Evolutionary conservation across 2,797 vertebrate species (phyloP).

Genomic region (Semaprochilodus insignis): DNA sequence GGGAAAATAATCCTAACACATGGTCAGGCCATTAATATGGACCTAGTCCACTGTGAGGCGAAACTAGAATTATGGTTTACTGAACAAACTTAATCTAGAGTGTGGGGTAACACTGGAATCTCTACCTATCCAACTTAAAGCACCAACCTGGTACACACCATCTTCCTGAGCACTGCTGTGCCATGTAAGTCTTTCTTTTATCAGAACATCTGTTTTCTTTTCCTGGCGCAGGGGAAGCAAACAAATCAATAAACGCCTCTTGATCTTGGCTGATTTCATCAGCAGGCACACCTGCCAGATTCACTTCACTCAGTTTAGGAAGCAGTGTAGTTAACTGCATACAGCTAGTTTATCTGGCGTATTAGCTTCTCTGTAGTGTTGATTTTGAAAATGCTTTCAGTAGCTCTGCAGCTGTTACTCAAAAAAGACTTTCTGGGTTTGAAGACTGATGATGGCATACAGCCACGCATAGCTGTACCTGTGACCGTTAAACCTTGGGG

Average conservation of each 20-base stretch:
- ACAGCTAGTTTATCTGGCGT: not conserved
- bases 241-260: constrained; percentile 25
- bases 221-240: constrained; percentile 35
- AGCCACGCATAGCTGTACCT: not conserved
- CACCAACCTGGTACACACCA: constrained; percentile 6
- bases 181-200: constrained; percentile 45
- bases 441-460: not conserved
- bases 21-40: constrained; percentile 34
- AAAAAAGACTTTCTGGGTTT: not conserved
- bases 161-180: constrained; percentile 36
- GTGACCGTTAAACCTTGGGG: not conserved
- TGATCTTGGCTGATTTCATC: constrained; percentile 29
- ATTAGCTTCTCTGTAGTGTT: not conserved
- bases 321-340: constrained; percentile 1
- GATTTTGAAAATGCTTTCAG: not conserved
- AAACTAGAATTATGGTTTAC: constrained; percentile 51
- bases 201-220: constrained; percentile 41
- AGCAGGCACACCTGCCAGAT: constrained; percentile 30
- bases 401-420: not conserved
- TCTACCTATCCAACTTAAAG: constrained; percentile 9
- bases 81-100: constrained; percentile 18
- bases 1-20: constrained; percentile 37
- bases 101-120: constrained; percentile 50
- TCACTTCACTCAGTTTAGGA: constrained; percentile 7
- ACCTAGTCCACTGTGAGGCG: constrained; percentile 11